Percentiles rank a stretch among this genome's conserved stretches.
phyloP scores from a whole-genome alignment of 2,888 invertebrate genomes.

The Rotaria macrura region DNA sequence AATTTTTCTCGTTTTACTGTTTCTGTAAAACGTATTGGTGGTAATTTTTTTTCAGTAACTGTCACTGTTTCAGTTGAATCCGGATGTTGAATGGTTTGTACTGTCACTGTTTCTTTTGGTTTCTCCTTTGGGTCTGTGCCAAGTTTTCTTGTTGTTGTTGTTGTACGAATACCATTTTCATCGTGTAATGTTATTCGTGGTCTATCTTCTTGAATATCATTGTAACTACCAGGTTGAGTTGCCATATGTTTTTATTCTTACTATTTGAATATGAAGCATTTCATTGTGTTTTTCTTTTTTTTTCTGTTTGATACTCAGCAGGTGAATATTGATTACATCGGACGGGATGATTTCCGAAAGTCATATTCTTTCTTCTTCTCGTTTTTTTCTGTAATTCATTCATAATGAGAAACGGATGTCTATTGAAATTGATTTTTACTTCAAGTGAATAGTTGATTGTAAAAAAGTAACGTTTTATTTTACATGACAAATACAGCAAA shows the following conservation, averaged over 20 bases:
- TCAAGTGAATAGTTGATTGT: background rate
- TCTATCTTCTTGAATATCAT: no score
- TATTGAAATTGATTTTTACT: background rate
- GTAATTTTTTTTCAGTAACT: background rate
- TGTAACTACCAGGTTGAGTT: no score
- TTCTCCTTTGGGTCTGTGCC: background rate
- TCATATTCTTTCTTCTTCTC: background rate
- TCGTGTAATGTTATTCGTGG: no score
- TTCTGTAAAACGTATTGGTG: background rate
- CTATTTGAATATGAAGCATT: background rate
- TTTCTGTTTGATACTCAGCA: background rate
- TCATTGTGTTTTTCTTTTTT: background rate
- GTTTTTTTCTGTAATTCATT: background rate
- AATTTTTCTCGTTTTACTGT: background rate
- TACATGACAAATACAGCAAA: background rate
- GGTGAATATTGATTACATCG: background rate
- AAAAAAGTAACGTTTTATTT: constrained; percentile 3
- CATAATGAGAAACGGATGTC: background rate
- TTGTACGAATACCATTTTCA: background rate
- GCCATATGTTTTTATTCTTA: no score
- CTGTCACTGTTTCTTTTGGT: background rate
- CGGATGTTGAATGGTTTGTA: background rate
- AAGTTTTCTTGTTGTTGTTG: background rate
- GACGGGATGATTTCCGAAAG: background rate
- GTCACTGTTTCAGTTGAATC: background rate